phyloP scores from a whole-genome alignment of 2,113 vertebrate genomes.

The Gymnocephalus cernua region DNA sequence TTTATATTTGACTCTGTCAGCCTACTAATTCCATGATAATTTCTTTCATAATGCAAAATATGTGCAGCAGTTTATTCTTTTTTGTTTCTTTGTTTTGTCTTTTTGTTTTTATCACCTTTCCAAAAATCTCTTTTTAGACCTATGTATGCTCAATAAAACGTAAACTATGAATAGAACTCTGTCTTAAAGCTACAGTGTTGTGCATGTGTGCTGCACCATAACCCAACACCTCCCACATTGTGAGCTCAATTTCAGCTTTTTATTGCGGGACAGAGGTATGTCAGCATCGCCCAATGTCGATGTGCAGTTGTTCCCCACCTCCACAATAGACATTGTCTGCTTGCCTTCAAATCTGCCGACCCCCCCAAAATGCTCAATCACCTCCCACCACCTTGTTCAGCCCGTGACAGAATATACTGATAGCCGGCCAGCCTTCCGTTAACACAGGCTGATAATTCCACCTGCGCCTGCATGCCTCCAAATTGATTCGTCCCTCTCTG shows the following conservation, averaged over 20 bases:
- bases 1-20: background rate
- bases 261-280: constrained; percentile 13
- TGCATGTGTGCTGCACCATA: constrained; percentile 10
- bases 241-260: constrained; percentile 21
- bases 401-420: constrained; percentile 43
- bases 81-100: too few relatives aligned
- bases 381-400: constrained; percentile 43
- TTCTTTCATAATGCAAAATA: background rate
- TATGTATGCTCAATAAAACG: background rate
- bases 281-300: background rate
- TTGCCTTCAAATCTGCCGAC: constrained; percentile 43
- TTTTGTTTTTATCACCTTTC: background rate
- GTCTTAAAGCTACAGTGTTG: background rate
- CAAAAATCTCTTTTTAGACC: background rate
- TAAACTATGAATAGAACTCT: background rate
- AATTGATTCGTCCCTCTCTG: constrained; percentile 71
- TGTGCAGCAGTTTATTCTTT: background rate
- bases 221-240: background rate
- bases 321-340: constrained; percentile 32
- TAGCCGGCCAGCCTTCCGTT: constrained; percentile 11
- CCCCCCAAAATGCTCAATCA: constrained; percentile 38
- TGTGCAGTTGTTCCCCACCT: constrained; percentile 27
- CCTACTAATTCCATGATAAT: background rate
- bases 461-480: constrained; percentile 49
- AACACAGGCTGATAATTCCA: constrained; percentile 54